A percentile compares a stretch with the other conserved stretches of the same genome.
Conservation (phyloP, 2,888 invertebrate genomes). For the Elmis aenea region DNA sequence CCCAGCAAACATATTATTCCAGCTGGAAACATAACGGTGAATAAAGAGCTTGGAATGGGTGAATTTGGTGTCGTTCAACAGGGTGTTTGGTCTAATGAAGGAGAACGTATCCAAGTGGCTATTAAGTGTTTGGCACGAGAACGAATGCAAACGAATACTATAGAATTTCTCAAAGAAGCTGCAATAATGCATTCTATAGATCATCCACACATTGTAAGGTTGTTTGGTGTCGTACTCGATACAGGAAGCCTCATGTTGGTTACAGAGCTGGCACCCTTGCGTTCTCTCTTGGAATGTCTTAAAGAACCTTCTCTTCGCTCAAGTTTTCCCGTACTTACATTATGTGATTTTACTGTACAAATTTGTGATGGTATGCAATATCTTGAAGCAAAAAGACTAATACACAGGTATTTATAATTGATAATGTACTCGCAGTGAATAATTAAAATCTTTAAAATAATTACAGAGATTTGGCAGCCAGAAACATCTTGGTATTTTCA, state of each 20-base stretch:
- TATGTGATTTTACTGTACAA: slow-evolving; percentile 94
- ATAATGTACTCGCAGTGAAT: too few relatives aligned
- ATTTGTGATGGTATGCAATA: slow-evolving; percentile 98
- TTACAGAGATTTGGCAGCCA: slow-evolving; percentile 88
- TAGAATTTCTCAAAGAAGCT: slow-evolving; percentile 96
- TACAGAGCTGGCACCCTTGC: slow-evolving; percentile 91
- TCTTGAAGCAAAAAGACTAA: slow-evolving; percentile 90
- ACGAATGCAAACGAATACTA: slow-evolving; percentile 91
- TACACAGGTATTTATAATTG: slow-evolving; percentile 74
- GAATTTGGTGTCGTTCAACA: slow-evolving; percentile 98
- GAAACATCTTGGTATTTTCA: slow-evolving; percentile 95
- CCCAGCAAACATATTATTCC: slow-evolving; percentile 80
- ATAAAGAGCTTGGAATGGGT: slow-evolving; percentile 92
- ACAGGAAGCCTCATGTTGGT: slow-evolving; percentile 63
- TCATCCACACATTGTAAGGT: slow-evolving; percentile 93
- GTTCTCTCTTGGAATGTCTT: slow-evolving; percentile 92
- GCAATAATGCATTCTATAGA: slow-evolving; percentile 98
- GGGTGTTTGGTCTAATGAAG: slow-evolving; percentile 94
- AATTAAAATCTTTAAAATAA: too few relatives aligned
- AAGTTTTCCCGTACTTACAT: slow-evolving; percentile 86
- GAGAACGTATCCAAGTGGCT: slow-evolving; percentile 84
- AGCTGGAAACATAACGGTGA: slow-evolving; percentile 85
- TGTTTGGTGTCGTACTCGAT: slow-evolving; percentile 95
- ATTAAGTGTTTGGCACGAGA: slow-evolving; percentile 95
- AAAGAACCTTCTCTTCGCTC: slow-evolving; percentile 85